Evolutionary conservation across 2,888 invertebrate species (phyloP), one percentile per base, ranked within the genome.

Genomic region (Thymelicus sylvestris): DNA sequence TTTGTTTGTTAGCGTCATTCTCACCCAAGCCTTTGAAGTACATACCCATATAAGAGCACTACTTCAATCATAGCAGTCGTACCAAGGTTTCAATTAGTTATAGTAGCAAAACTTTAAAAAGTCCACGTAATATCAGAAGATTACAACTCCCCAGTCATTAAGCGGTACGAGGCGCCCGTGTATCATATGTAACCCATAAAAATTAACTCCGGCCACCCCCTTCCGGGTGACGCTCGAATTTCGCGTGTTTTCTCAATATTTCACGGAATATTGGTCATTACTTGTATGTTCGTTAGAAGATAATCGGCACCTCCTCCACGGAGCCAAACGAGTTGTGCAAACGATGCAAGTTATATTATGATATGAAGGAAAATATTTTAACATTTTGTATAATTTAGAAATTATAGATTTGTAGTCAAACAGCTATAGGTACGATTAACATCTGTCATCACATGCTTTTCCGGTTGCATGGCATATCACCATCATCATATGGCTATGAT

Each of bases 131-230:
- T 44, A 10, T 12, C 19, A 13, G 52, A 19, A 52, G 52, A 55
- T 55, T 55, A 55, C 24, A 55, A 24, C 24, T 3, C 3, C 31
- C 24, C 52, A 55, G 67, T 68, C 62, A 68, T 68, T 68, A 68
- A 68, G 50, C 67, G 62, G n/a, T 39, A 55, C 62, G 24, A 12
- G 67, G 41, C 61, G 61, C 47, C 67, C 62, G 62, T 68, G 62
- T 62, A 62, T 68, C 67, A 62, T 31, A 15, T 52, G 67, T 24
- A 41, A 44, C 61, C 67, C 67, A 68, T 68, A 68, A 68, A 68
- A 68, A 68, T 62, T 68, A 68, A 68, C 67, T 68, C 62, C 55
- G 62, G 62, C 67, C 67, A 68, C 64, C 64, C 64, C 67, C 62
- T 68, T 68, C 62, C 67, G 67, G 52, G 39, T 31, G 64, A 68